Base-by-base conservation (phyloP, 2,113 vertebrate genomes). In the Arothron firmamentum region DNA sequence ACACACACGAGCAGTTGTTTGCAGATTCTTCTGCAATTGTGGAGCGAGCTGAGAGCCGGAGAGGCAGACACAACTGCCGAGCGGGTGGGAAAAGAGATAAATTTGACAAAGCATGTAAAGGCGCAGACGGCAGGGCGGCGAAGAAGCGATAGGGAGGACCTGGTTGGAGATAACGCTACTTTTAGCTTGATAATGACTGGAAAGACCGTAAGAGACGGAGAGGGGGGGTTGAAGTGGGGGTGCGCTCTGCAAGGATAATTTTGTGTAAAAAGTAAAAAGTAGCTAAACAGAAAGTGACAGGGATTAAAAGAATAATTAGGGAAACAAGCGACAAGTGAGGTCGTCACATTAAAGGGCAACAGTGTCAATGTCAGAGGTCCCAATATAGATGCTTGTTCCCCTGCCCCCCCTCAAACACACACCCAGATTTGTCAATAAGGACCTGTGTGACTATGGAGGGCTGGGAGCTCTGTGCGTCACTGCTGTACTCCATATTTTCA, bases 401-500 rank as follows among this genome's bases (percentile, higher is more conserved):
- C 50, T 63, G 56, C 54, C 67, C 62, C 62, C 65, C 48, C 62
- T 43, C 60, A 56, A 63, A 65, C 73, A 72, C 63, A 75, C 70
- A 75, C 59, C 60, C 75, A 73, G 73, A 78, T 84, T 68, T 76
- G 85, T 88, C 86, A 74, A 89, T 88, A 83, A 38, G 59, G 78
- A 65, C 72, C 78, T 86, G 82, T 82, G 80, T 80, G 74, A 59
- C 79, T 71, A 72, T 56, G 59, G 59, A 49, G 2, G 63, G 52
- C 70, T 19, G 62, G 60, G 68, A 59, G 70, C 74, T 67, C 38
- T 72, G 83, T 89, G 89, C 87, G 88, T 91, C 89, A 90, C 75
- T 70, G 83, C 87, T 82, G 76, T 82, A 82, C 82, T 88, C 82
- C 78, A 84, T 85, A 80, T 85, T 89, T 90, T 90, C 82, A 86